These are phyloP conservation scores for Lasiurus borealis DNA, from an alignment of 2,113 vertebrate genomes.

Conservation along the genomic window DNA sequence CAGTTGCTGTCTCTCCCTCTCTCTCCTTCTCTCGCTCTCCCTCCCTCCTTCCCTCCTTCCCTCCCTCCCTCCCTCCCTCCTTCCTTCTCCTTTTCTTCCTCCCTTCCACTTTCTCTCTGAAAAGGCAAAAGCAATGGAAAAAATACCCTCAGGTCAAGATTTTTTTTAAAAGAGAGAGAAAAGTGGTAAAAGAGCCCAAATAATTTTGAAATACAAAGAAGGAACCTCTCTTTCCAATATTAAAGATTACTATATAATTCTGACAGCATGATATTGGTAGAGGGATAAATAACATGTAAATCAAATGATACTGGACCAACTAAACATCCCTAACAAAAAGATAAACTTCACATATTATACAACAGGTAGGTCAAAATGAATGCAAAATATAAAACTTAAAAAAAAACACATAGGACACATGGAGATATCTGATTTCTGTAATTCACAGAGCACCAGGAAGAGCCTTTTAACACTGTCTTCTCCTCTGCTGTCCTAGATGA, in stretches of 20 bases:
- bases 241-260: background rate
- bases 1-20: too few species aligned
- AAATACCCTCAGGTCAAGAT: too few species aligned
- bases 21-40: too few species aligned
- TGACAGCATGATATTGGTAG: background rate
- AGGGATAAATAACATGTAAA: background rate
- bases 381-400: background rate
- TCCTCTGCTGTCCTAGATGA: conserved; percentile 3
- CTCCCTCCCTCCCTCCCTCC: too few species aligned
- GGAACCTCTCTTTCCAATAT: background rate
- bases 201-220: background rate
- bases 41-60: too few species aligned
- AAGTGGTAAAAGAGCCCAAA: conserved; percentile 21
- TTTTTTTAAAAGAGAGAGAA: too few species aligned
- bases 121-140: too few species aligned
- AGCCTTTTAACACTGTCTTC: background rate
- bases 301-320: background rate
- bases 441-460: background rate
- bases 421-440: background rate
- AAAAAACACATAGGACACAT: background rate
- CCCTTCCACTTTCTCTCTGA: too few species aligned
- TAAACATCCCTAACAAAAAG: background rate
- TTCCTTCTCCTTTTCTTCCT: too few species aligned
- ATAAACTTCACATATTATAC: background rate
- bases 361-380: conserved; percentile 17